Evolutionary conservation across 2,888 invertebrate species (phyloP), one percentile per base, ranked within the genome.

Genomic region (Meandrusa payeni): DNA sequence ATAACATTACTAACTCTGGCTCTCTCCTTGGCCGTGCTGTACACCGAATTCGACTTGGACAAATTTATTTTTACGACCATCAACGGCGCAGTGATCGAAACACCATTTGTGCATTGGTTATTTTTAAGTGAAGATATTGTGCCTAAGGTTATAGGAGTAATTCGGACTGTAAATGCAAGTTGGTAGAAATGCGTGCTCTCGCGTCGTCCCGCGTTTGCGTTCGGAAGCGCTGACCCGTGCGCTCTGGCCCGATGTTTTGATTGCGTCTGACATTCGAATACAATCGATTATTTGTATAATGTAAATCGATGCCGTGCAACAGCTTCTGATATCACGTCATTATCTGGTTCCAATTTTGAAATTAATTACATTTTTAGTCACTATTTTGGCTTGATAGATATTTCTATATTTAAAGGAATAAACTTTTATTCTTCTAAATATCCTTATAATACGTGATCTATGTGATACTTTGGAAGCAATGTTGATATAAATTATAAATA

Each of bases 261-360:
- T 87, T 86, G 78, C 73, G 69, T 55, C 78, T 82, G 83, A 80
- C 82, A 82, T 82, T 83, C 76, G 69, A 74, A 71, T 67, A 71
- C 75, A 75, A 85, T 83, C 83, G 82, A 85, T 85, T 85, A 83
- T 76, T 76, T 68, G 69, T 73, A 65, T 78, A 75, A 83, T 76
- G 64, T 73, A 70, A 78, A 63, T 70, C 70, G 82, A 81, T 78
- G 63, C 67, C 64, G 64, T 51, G 43, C 52, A 40, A 49, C 37
- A 40, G 54, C 59, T 53, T 54, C 51, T 60, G 61, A 58, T 51
- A 45, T 56, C 22, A 51, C 55, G 59, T 60, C 57, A 61, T 62
- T 61, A 61, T 59, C 61, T 61, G 61, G 58, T 59, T 57, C 49
- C 50, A 54, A 54, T 66, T 71, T 64, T 50, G 59, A 72, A 68